A percentile compares a stretch with the other conserved stretches of the same genome.
These are phyloP conservation scores for Tenthredo scrophulariae DNA, from an alignment of 2,888 invertebrate genomes.

Conservation along the genomic window DNA sequence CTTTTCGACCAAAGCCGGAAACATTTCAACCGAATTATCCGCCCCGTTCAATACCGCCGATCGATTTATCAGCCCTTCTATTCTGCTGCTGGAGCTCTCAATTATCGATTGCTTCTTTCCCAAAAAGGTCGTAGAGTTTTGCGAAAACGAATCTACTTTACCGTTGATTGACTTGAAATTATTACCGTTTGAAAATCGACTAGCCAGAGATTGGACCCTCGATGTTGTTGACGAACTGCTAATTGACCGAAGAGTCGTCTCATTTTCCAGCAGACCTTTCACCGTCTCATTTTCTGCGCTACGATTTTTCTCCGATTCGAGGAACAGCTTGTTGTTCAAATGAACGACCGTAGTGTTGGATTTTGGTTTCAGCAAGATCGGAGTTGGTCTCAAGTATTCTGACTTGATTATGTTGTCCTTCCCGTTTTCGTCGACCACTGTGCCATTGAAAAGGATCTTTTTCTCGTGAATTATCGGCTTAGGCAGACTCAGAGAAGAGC, in stretches of 20 bases:
- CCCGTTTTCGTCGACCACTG: background rate
- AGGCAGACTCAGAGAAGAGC: background rate
- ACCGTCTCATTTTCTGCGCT: conserved; percentile 31
- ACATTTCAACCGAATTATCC: background rate
- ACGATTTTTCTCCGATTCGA: conserved; percentile 1
- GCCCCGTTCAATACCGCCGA: conserved; percentile 22
- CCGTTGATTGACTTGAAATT: conserved; percentile 22
- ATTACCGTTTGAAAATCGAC: conserved; percentile 24
- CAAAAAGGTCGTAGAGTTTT: background rate
- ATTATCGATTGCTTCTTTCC: background rate
- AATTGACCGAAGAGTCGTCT: background rate
- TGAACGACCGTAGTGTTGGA: conserved; percentile 61
- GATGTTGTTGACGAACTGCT: conserved; percentile 43
- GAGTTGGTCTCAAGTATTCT: conserved; percentile 28
- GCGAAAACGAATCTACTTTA: background rate
- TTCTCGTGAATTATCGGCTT: background rate
- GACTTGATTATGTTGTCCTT: background rate
- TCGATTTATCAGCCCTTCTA: conserved; percentile 24
- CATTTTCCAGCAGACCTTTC: background rate
- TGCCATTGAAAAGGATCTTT: background rate
- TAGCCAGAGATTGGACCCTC: conserved; percentile 40
- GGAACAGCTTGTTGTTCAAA: conserved; percentile 53
- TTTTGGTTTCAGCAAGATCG: conserved; percentile 23
- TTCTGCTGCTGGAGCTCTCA: conserved; percentile 2
- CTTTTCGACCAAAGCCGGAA: background rate